These are phyloP conservation scores for Zaprionus lachaisei DNA, from an alignment of 1,140 invertebrate species.

Conservation along the genomic window DNA sequence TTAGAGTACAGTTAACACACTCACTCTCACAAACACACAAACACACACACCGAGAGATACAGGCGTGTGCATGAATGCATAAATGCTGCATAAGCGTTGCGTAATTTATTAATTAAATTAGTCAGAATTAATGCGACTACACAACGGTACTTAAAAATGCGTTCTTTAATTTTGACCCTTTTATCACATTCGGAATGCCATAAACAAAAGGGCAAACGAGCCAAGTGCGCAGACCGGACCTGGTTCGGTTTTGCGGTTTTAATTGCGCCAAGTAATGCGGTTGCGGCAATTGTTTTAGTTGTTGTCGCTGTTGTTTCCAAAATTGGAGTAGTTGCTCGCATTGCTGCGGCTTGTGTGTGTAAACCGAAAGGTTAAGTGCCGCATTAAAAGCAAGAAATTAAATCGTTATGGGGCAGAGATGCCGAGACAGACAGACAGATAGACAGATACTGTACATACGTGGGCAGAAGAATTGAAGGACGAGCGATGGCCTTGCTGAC, in stretches of 20 bases:
- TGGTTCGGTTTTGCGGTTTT: constrained; percentile 66
- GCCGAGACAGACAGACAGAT: background rate
- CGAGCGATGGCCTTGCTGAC: constrained; percentile 20
- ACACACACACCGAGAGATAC: background rate
- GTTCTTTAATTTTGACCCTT: constrained; percentile 48
- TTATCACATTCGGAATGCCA: constrained; percentile 34
- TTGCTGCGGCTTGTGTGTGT: constrained; percentile 66
- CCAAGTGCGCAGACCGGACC: constrained; percentile 26
- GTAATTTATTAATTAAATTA: constrained; percentile 59
- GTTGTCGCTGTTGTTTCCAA: constrained; percentile 18
- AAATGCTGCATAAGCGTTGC: constrained; percentile 56
- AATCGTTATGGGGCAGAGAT: constrained; percentile 57
- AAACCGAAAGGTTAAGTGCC: constrained; percentile 71
- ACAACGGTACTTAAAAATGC: constrained; percentile 22
- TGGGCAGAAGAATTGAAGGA: constrained; percentile 33
- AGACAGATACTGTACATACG: background rate
- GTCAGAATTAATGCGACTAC: constrained; percentile 45
- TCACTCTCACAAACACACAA: background rate
- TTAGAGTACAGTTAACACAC: constrained; percentile 6
- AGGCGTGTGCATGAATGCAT: background rate
- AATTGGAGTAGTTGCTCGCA: constrained; percentile 58
- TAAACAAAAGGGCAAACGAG: constrained; percentile 28
- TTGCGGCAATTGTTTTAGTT: constrained; percentile 46
- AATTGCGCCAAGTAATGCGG: constrained; percentile 80
- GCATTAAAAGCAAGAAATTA: constrained; percentile 67